Base-by-base conservation (phyloP, 2,113 vertebrate species). In the Gavialis gangeticus region DNA sequence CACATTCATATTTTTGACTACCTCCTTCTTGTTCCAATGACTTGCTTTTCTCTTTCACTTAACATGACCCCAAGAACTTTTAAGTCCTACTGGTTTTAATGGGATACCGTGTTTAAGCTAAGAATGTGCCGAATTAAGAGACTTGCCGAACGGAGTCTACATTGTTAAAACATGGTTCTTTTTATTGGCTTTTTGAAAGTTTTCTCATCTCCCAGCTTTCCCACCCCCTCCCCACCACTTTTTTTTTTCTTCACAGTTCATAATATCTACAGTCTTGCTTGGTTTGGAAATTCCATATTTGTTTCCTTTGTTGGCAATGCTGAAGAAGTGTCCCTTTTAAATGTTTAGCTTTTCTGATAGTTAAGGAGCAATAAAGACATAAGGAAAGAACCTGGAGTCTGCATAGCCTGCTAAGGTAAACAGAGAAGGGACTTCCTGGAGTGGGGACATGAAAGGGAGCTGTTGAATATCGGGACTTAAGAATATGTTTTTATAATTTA, bases 1-100 rank as follows among this genome's bases (percentile, higher is more conserved):
- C 89, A 89, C 82, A 84, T 82, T 22, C 1, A 6, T 58, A 82
- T 71, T 12, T 82, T 10, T 64, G 64, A 55, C 60, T 94, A 96
- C 77, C 75, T 9, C 62, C 82, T 77, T 94, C 69, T 75, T 83
- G 67, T 71, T 58, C 25, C 57, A 84, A n/a, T 94, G 95, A 96
- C 17, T 94, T 80, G 89, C 76, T 92, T 96, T 82, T 85, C 82
- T 54, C 64, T 94, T 84, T 92, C 59, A 80, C 87, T 91, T 81
- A 73, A 24, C 34, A 37, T 37, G 34, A 46, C 34, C 6, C 34
- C 22, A 46, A 46, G 34, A 22, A 34, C 19, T 69, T 69, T 78
- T 85, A 86, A 71, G 81, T 80, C 87, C 75, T 62, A 66, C 69
- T 0, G 2, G 55, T 55, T 54, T 93, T 19, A 2, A 60, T 54